Evolutionary conservation across 1,140 invertebrate species (phyloP).

Genomic region (Drosophila hydei): DNA sequence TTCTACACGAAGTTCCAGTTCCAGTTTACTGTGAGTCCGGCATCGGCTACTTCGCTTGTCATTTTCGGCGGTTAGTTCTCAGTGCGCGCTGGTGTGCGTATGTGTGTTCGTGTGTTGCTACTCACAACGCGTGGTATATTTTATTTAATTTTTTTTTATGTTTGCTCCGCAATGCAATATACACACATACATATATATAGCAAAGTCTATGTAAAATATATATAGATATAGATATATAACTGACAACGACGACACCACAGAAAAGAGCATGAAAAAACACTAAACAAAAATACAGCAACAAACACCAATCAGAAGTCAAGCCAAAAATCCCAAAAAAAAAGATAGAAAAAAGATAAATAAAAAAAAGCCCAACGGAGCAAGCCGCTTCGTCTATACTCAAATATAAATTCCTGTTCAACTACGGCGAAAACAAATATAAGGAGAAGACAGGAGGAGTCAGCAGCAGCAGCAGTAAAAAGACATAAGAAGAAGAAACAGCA

Average conservation of each 20-base stretch:
- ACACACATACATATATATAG: conserved; percentile 6
- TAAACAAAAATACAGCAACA: conserved; percentile 17
- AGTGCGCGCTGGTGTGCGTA: conserved; percentile 8
- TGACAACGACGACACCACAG: conserved; percentile 18
- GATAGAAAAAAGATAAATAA: conserved; percentile 9
- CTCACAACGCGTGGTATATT: conserved; percentile 23
- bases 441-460: background rate
- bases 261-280: conserved; percentile 20
- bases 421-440: conserved; percentile 3
- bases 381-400: conserved; percentile 15
- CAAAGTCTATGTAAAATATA: conserved; percentile 11
- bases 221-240: conserved; percentile 12
- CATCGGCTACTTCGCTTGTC: conserved; percentile 5
- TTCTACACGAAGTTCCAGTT: background rate
- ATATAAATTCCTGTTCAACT: conserved; percentile 12
- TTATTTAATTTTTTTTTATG: conserved; percentile 28
- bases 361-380: conserved; percentile 33
- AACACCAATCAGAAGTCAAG: conserved; percentile 37
- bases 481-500: background rate
- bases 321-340: conserved; percentile 14
- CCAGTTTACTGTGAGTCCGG: background rate
- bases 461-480: conserved; percentile 6
- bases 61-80: conserved; percentile 23
- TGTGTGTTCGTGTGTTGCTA: conserved; percentile 13
- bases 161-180: conserved; percentile 25